Base-by-base conservation (phyloP, 2,797 vertebrate species). In the Thripadectes ignobilis region DNA sequence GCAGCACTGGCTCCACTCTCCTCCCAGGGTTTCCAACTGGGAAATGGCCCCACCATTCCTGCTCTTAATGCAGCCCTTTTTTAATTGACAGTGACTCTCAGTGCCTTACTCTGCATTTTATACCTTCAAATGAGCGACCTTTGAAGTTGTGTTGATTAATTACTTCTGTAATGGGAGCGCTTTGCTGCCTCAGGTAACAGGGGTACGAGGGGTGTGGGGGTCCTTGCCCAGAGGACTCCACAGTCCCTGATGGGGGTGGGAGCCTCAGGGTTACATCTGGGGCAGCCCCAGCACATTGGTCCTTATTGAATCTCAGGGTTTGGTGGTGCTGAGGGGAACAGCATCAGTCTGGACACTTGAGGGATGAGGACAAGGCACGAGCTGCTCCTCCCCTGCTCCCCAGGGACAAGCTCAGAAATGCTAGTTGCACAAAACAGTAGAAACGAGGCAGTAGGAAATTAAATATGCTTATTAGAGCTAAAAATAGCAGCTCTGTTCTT, bases 391-490 rank as follows among this genome's bases (percentile, higher is more conserved):
- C 23, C 78, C 63, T 14, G 8, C 9, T 43, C 88, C 72, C 67
- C 11, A 6, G 55, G 83, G 94, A 16, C 3, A 1, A 1, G 74
- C 88, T 79, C 26, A 45, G 93, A 65, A 57, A 72, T 12, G 69
- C 72, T 45, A 1, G 69, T 36, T 41, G 82, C 91, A 82, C 73
- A 63, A 38, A 94, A 58, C 69, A 48, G 41, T 59, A 32, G 49
- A 84, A 85, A 95, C 41, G 85, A 93, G 87, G 81, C 62, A 49
- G 93, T 69, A 94, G 94, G 80, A 93, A 96, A 97, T 95, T 89
- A 96, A 96, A 92, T 80, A 94, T 96, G 94, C 89, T 96, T 84
- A 92, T 90, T 85, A 91, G 89, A 59, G 83, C 93, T 96, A 95
- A 97, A 96, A 96, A 95, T 95, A 97, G 88, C 79, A 67, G 48